Percentiles rank a stretch among this genome's conserved stretches.
phyloP scores from a whole-genome alignment of 2,113 vertebrate genomes.

The Salminus brasiliensis region DNA sequence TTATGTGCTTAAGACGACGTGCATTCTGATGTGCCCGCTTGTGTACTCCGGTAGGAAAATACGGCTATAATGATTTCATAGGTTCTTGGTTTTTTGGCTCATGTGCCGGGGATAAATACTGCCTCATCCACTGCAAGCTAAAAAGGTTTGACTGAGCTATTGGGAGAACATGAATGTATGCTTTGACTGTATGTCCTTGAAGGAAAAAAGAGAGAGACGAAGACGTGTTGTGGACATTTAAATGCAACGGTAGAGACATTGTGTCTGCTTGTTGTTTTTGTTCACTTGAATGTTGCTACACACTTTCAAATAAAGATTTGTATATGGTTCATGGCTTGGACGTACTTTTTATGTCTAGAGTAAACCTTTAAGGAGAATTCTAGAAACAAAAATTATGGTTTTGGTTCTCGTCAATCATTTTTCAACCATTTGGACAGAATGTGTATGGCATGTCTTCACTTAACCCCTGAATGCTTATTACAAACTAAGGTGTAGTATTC shows the following conservation, averaged over 20 bases:
- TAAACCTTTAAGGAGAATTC: no score
- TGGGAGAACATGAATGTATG: not conserved
- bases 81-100: not conserved
- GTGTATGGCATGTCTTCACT: no score
- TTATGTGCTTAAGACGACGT: slow-evolving; percentile 30
- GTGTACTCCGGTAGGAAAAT: slow-evolving; percentile 18
- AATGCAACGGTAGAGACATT: not conserved
- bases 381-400: no score
- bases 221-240: not conserved
- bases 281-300: no score
- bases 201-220: not conserved
- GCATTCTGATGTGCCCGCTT: slow-evolving; percentile 15
- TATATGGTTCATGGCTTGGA: no score
- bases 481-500: no score
- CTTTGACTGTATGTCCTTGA: slow-evolving; percentile 11
- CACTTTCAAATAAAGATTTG: no score
- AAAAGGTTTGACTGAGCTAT: not conserved
- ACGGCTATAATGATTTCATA: slow-evolving; percentile 1
- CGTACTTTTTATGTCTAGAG: no score
- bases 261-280: not conserved
- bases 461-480: no score
- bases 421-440: no score
- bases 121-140: not conserved
- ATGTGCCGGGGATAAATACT: not conserved
- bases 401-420: no score